Percentiles rank a stretch among this genome's conserved stretches.
Conservation (phyloP, 2,888 invertebrate species). For the Dichetophora obliterata region DNA sequence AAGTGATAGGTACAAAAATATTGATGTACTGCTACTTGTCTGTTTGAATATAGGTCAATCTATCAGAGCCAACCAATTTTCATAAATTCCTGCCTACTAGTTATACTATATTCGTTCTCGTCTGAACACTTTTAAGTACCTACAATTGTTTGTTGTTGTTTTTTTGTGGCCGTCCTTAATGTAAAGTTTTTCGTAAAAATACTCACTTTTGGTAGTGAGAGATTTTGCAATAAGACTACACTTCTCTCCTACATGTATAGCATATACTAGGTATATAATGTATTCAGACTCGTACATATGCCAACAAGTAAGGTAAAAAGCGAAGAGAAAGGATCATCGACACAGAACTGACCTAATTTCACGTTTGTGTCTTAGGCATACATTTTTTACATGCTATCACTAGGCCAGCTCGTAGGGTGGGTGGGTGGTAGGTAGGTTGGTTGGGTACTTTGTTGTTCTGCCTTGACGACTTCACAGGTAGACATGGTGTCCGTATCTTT, state of each 20-base stretch:
- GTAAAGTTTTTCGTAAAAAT: neutral
- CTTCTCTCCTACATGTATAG: slow-evolving; percentile 23
- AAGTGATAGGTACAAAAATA: no score
- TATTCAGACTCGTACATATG: slow-evolving; percentile 32
- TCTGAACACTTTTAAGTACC: neutral
- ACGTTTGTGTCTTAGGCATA: slow-evolving; percentile 64
- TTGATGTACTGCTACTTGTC: no score
- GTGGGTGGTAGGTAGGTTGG: slow-evolving; percentile 30
- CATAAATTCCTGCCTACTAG: no score
- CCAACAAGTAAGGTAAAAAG: slow-evolving; percentile 39
- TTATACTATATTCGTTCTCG: no score
- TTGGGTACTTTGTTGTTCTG: slow-evolving; percentile 36
- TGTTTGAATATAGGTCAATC: no score
- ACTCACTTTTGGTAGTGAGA: neutral
- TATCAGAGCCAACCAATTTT: no score
- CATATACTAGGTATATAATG: slow-evolving; percentile 29
- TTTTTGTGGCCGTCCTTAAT: neutral
- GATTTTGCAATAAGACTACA: neutral
- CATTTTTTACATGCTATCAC: slow-evolving; percentile 46
- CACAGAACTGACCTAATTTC: slow-evolving; percentile 71
- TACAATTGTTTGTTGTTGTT: neutral
- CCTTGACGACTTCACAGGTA: slow-evolving; percentile 29
- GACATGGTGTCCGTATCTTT: slow-evolving; percentile 7
- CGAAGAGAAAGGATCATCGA: slow-evolving; percentile 68
- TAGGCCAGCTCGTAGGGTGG: slow-evolving; percentile 12